These are phyloP conservation scores for Temnothorax longispinosus DNA, from an alignment of 1,140 invertebrate species.

Conservation along the genomic window DNA sequence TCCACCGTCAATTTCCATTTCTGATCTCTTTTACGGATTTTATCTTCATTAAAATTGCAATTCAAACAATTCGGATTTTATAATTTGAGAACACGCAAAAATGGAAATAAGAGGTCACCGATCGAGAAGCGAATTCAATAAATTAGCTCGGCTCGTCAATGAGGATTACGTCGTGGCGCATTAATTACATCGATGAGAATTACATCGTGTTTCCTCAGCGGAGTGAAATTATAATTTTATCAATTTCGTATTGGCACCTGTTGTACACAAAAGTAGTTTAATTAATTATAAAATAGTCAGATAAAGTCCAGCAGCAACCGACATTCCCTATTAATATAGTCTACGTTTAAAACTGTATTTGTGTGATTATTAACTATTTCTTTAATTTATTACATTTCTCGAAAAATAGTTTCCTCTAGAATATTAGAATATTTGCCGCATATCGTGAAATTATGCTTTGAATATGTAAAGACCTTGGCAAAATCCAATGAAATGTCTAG, in stretches of 20 bases:
- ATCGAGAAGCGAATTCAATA: slow-evolving; percentile 40
- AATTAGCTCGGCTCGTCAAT: slow-evolving; percentile 43
- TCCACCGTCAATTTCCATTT: neutral
- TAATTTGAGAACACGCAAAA: neutral
- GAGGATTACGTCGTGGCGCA: slow-evolving; percentile 41
- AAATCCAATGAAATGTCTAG: slow-evolving; percentile 16
- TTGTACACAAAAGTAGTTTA: neutral
- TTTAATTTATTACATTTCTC: neutral
- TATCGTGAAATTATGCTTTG: neutral
- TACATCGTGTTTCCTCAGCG: slow-evolving; percentile 12
- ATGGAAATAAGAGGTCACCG: neutral
- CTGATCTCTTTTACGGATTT: neutral
- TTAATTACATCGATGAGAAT: slow-evolving; percentile 55
- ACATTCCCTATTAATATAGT: neutral
- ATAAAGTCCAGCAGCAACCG: neutral
- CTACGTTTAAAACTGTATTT: neutral
- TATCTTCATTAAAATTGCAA: neutral
- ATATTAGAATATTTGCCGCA: neutral
- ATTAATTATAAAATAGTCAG: slow-evolving; percentile 28
- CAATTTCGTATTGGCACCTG: slow-evolving; percentile 11
- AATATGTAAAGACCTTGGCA: neutral
- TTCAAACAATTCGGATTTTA: slow-evolving; percentile 13
- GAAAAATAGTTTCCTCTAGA: neutral
- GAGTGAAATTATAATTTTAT: slow-evolving; percentile 35
- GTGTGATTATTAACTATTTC: neutral